These are phyloP conservation scores for Hemiscyllium ocellatum DNA, from an alignment of 2,113 vertebrate species.

Conservation along the genomic window DNA sequence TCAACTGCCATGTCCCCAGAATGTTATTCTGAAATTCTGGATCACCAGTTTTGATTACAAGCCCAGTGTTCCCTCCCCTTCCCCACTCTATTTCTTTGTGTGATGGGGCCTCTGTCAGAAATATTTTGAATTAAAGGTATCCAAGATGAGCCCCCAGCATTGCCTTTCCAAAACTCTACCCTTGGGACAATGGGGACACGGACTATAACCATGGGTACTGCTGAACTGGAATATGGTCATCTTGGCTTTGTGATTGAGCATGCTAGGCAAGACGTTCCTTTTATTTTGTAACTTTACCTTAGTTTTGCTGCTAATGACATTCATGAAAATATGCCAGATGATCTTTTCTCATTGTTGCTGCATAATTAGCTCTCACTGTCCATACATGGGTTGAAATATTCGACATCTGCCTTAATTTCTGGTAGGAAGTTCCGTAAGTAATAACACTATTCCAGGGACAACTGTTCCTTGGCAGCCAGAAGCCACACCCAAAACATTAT, in stretches of 20 bases:
- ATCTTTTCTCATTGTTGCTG: background rate
- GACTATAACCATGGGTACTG: background rate
- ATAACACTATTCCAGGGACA: background rate
- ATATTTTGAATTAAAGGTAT: background rate
- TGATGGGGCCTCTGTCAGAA: background rate
- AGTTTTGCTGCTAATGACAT: background rate
- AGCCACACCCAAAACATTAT: background rate
- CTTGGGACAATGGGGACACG: background rate
- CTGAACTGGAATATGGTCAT: background rate
- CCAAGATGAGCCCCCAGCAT: background rate
- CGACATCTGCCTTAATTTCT: background rate
- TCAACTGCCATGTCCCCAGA: too few species aligned
- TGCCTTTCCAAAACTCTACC: background rate
- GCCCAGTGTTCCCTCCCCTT: too few species aligned
- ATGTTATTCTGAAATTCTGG: too few species aligned
- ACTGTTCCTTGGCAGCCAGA: background rate
- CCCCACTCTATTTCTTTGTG: background rate
- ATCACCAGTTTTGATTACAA: too few species aligned
- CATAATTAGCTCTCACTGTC: background rate
- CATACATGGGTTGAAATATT: background rate
- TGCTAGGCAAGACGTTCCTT: background rate
- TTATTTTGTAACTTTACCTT: background rate
- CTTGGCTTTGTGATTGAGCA: background rate
- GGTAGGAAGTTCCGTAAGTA: background rate
- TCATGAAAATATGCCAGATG: background rate